Evolutionary conservation across 2,113 vertebrate species (phyloP), one percentile per base, ranked within the genome.

Genomic region (Arizona elegans): DNA sequence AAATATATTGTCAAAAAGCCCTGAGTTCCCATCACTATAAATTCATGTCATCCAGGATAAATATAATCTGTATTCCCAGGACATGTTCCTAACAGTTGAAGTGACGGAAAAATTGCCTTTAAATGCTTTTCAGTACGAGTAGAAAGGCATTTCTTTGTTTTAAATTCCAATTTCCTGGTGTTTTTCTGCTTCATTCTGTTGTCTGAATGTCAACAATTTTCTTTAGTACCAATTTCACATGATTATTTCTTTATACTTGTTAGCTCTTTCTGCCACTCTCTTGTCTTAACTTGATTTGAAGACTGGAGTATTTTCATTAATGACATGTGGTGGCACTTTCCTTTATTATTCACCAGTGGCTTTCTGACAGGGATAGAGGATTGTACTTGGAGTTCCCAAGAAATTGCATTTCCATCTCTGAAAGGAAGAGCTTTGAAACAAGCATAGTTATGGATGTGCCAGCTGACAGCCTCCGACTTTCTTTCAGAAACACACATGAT

Each of bases 291-390:
- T 91, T 43, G 92, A 94, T 24, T 94, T 54, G 55, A 88, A 96
- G 96, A 93, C 91, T 94, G 33, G 88, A 93, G 94, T 86, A 94
- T 95, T 97, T 96, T 96, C 94, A 95, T 96, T 97, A 97, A 96
- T 96, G 96, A 97, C 95, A 97, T 94, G 94, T 90, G 90, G 94
- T 98, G 96, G 96, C 96, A 95, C 96, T 96, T 95, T 96, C 93
- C 95, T 97, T 97, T 96, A 96, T 97, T 96, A 96, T 97, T 95
- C 95, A 92, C 50, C 91, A 96, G 96, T 50, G 91, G 87, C 92
- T 98, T 97, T 96, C 93, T 98, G 98, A 97, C 94, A 94, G 95
- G 97, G 96, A 97, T 95, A 96, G 97, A 98, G 96, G 87, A 91
- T 92, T 81, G 86, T 93, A 92, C 95, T 96, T 96, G 91, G 47